phyloP scores from a whole-genome alignment of 2,888 invertebrate species.

The Ecliptopera silaceata region DNA sequence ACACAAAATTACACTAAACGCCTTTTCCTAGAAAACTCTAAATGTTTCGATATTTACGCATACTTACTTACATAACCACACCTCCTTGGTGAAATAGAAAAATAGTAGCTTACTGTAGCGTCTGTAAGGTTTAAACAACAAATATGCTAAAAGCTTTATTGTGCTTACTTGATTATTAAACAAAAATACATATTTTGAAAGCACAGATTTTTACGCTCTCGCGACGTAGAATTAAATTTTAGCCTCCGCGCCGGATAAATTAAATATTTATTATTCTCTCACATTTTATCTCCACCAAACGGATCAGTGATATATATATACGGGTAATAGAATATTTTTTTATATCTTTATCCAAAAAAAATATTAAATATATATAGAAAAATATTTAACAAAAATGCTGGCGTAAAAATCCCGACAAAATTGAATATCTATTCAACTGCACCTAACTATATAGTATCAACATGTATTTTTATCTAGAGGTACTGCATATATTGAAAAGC shows the following conservation, averaged over 20 bases:
- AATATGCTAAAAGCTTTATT: background rate
- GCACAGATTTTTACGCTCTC: constrained; percentile 3
- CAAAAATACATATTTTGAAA: constrained; percentile 2
- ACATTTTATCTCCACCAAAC: constrained; percentile 18
- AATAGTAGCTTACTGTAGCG: too few relatives aligned
- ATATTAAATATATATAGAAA: background rate
- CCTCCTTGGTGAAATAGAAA: too few relatives aligned
- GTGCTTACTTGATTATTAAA: background rate
- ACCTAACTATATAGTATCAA: too few relatives aligned
- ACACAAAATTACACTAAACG: too few relatives aligned
- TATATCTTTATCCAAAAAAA: background rate
- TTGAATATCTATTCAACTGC: too few relatives aligned
- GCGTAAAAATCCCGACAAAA: too few relatives aligned
- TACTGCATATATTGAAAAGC: background rate
- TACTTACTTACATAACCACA: too few relatives aligned
- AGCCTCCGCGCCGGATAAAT: constrained; percentile 4
- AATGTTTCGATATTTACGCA: too few relatives aligned
- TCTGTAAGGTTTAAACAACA: background rate
- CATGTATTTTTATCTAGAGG: too few relatives aligned
- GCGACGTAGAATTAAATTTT: constrained; percentile 16
- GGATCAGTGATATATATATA: constrained; percentile 17
- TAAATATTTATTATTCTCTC: constrained; percentile 22
- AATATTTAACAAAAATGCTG: background rate
- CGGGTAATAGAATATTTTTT: constrained; percentile 10
- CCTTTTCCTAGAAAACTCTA: too few relatives aligned